Conservation (phyloP, 2,113 vertebrate genomes). For the Amazona vittata region DNA sequence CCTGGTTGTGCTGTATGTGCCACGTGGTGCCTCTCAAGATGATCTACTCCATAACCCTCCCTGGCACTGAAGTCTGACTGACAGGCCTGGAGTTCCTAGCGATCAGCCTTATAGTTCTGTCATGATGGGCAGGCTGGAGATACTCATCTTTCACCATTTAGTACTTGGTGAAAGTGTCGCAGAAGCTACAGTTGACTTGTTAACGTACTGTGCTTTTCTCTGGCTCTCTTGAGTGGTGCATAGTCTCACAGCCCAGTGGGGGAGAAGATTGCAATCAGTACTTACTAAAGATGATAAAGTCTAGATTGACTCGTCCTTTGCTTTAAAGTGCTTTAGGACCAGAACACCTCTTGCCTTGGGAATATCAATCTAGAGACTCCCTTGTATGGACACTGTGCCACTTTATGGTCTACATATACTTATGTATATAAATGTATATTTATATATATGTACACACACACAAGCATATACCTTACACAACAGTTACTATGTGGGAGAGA, state of each 20-base stretch:
- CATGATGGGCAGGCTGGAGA: background rate
- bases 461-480: rapidly evolving
- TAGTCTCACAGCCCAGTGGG: background rate
- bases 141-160: background rate
- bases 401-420: rapidly evolving
- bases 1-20: background rate
- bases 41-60: background rate
- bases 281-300: background rate
- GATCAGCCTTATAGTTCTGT: background rate
- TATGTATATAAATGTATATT: background rate
- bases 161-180: background rate
- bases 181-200: background rate
- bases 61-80: background rate
- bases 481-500: background rate
- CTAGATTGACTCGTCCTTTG: background rate
- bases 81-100: background rate
- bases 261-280: background rate
- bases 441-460: rapidly evolving
- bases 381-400: rapidly evolving
- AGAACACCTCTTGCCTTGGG: background rate
- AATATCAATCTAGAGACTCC: background rate
- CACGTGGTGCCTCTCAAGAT: background rate
- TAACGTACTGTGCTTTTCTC: background rate
- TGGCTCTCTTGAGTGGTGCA: background rate
- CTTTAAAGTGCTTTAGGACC: background rate